Conservation (phyloP, 1,140 invertebrate species). For the Caenorhabditis briggsae region DNA sequence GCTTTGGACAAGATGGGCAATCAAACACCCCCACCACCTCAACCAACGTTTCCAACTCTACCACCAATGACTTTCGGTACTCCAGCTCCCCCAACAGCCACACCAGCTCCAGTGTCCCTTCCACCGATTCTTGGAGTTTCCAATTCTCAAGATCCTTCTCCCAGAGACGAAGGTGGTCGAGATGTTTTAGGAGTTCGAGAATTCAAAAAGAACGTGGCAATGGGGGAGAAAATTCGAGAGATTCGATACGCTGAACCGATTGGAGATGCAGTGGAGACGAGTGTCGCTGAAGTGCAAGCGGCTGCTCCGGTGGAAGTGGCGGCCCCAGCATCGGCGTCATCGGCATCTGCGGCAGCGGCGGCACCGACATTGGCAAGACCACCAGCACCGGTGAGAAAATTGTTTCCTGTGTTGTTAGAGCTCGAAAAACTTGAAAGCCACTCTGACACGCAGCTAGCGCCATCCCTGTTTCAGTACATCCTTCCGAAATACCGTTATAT, state of each 20-base stretch:
- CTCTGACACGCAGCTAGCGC: too few relatives aligned
- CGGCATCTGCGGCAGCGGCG: constrained; percentile 7
- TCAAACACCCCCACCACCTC: background rate
- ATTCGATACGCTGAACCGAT: constrained; percentile 33
- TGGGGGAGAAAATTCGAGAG: constrained; percentile 23
- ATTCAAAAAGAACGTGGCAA: constrained; percentile 38
- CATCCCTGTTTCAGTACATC: too few relatives aligned
- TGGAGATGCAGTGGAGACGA: background rate
- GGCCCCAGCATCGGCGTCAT: constrained; percentile 13
- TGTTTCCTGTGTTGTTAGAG: background rate
- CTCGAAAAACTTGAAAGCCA: background rate
- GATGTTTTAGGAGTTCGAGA: constrained; percentile 39
- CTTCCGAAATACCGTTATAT: too few relatives aligned
- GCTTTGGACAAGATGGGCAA: constrained; percentile 1
- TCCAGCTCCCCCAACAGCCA: background rate
- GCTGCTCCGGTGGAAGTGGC: constrained; percentile 44
- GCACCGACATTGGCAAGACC: background rate
- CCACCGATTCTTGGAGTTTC: constrained; percentile 14
- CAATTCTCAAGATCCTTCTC: background rate
- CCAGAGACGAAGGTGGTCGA: background rate
- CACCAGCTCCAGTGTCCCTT: background rate
- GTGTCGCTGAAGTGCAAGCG: background rate
- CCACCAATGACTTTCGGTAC: constrained; percentile 19
- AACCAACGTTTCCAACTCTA: constrained; percentile 10
- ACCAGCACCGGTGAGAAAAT: background rate